Base-by-base conservation (phyloP, 1,140 invertebrate genomes). In the Aphelenchoides fujianensis region DNA sequence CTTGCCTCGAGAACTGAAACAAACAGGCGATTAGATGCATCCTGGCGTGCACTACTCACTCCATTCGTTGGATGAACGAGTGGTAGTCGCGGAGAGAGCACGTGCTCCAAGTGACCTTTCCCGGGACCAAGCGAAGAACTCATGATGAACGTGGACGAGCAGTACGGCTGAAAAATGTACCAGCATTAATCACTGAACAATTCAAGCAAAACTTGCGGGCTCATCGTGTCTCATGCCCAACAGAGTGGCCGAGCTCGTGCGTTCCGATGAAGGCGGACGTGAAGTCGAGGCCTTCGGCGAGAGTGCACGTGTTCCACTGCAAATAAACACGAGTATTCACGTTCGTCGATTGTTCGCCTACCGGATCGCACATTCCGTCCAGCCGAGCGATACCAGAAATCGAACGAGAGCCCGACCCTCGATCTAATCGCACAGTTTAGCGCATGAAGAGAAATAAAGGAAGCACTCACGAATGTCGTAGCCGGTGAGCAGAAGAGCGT, bases 71-170 rank as follows among this genome's bases (percentile, higher is more conserved):
- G 23, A 83, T 55, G 71, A 84, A 83, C 16, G 76, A 70, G 61
- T 83, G 82, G 59, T 84, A 83, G 64, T 84, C 82, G 36, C 82
- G 63, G n/a, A 84, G 37, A 16, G 83, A 85, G 71, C 85, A 86
- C 3, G 75, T 75, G 7, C 85, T 86, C 86, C 86, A 86, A 1
- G 84, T 85, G 23, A 86, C 85, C 71, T 87, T 86, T 61, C n/a
- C 85, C 85, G 1, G 86, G 86, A 5, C 85, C 85, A 5, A 87
- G 78, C 9, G 83, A 84, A 28, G 85, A 75, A 36, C 81, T 84
- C 85, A 86, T 86, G 63, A 86, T 85, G 73, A 82, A 82, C 5
- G 70, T 78, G 54, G 77, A 69, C 12, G 71, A 59, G 52, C 78
- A 78, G 63, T 86, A 84, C 34, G 23, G 23, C 12, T 48, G 41